A percentile compares a stretch with the other conserved stretches of the same genome.
phyloP scores from a whole-genome alignment of 2,113 vertebrate species.

The Nyctibius bracteatus region DNA sequence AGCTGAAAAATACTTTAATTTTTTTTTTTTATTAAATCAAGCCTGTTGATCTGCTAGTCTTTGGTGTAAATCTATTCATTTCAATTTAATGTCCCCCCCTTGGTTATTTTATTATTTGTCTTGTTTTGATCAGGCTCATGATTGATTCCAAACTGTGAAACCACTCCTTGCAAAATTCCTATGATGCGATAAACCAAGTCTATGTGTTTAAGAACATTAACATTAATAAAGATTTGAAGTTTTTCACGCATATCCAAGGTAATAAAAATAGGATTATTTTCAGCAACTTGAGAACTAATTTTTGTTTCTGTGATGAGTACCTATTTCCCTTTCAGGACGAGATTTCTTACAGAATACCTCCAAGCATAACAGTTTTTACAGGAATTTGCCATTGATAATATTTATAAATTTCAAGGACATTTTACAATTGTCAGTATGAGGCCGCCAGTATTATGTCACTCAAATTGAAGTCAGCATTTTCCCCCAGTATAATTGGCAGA shows the following conservation, averaged over 20 bases:
- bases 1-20: neutral
- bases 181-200: neutral
- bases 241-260: neutral
- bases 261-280: neutral
- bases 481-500: neutral
- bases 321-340: neutral
- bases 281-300: neutral
- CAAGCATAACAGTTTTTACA: neutral
- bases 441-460: neutral
- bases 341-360: neutral
- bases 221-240: neutral
- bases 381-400: neutral
- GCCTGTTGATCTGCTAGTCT: neutral
- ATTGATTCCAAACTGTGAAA: neutral
- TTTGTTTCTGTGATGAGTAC: neutral
- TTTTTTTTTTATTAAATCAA: neutral
- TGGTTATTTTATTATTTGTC: neutral
- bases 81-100: neutral
- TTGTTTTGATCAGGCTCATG: neutral
- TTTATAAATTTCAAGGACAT: constrained; percentile 1
- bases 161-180: neutral
- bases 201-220: neutral
- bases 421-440: neutral
- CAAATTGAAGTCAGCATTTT: neutral
- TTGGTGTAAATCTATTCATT: neutral